phyloP scores from a whole-genome alignment of 2,113 vertebrate species.

The Clinocottus analis region DNA sequence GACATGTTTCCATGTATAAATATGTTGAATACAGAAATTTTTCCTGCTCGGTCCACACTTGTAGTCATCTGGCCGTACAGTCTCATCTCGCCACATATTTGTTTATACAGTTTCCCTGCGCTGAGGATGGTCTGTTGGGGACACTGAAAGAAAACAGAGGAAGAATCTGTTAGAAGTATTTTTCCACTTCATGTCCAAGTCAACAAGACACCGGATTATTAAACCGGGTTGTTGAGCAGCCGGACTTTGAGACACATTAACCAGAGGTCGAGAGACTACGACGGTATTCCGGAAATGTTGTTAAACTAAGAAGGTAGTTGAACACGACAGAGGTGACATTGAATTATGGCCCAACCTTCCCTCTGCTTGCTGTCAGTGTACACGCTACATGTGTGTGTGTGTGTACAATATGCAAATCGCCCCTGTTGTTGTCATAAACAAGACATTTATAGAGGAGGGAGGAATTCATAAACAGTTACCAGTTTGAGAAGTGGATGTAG shows the following conservation, averaged over 20 bases:
- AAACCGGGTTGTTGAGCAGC: slow-evolving; percentile 10
- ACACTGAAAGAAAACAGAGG: neutral
- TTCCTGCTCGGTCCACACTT: neutral
- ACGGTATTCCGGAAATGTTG: slow-evolving; percentile 18
- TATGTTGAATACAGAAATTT: neutral
- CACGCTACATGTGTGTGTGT: neutral
- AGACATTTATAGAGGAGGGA: neutral
- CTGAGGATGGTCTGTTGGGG: neutral
- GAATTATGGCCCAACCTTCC: slow-evolving; percentile 29
- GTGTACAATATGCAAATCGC: neutral
- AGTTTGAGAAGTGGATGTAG: neutral
- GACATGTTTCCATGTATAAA: too few relatives aligned
- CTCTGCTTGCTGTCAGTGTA: neutral
- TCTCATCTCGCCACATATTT: slow-evolving; percentile 40
- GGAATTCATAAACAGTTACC: neutral
- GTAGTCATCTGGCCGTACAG: slow-evolving; percentile 17
- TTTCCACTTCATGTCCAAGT: slow-evolving; percentile 31
- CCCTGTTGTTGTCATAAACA: neutral
- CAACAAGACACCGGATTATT: neutral
- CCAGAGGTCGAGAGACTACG: neutral
- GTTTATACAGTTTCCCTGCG: slow-evolving; percentile 20
- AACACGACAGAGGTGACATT: slow-evolving; percentile 33
- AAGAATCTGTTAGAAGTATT: neutral
- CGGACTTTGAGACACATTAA: slow-evolving; percentile 55
- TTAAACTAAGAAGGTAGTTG: slow-evolving; percentile 2